Evolutionary conservation across 1,140 invertebrate genomes (phyloP), one percentile per base, ranked within the genome.

Genomic region (Globodera rostochiensis): DNA sequence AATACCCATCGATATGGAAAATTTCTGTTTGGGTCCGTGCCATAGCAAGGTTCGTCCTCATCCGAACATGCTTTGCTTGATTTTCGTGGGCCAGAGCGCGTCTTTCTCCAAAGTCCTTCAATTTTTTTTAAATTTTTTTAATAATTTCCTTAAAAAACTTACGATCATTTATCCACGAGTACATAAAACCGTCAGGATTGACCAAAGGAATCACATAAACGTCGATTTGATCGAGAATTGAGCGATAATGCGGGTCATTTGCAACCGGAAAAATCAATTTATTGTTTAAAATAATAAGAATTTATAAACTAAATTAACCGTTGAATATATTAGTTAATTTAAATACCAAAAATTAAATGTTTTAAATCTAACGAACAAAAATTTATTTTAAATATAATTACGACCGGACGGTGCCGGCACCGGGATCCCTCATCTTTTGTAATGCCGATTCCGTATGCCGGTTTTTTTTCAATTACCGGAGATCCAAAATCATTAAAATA

Each of bases 21-120:
- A 84, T 91, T 91, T 83, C 91, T 84, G 82, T 91, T 91, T 6
- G 89, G 89, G 83, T 91, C 91, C 8, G 87, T 88, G 50, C 91
- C 91, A 53, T 79, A 74, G 82, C 91, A 91, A 5, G 13, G 11
- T 47, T 25, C 69, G 4, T 3, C 69, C 36, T 71, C 36, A 19
- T 47, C 69, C 13, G 25, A 11, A 11, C 69, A 11, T 8, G 45
- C 4, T 13, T 69, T 70, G 11, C 19, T 46, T 9, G 77, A 50
- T 49, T 36, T 70, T 47, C 66, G 46, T 21, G 81, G 81, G 3
- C 81, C 81, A 64, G 79, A 89, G 73, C 90, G 80, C 6, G 90
- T 91, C 73, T 91, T 91, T 25, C 91, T 84, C 91, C 91, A 91
- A 74, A 90, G 80, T 70, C 91, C 84, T 78, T 57, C 21, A 8